These are phyloP conservation scores for Lophotis ruficrista DNA, from an alignment of 2,113 vertebrate species.

Conservation along the genomic window DNA sequence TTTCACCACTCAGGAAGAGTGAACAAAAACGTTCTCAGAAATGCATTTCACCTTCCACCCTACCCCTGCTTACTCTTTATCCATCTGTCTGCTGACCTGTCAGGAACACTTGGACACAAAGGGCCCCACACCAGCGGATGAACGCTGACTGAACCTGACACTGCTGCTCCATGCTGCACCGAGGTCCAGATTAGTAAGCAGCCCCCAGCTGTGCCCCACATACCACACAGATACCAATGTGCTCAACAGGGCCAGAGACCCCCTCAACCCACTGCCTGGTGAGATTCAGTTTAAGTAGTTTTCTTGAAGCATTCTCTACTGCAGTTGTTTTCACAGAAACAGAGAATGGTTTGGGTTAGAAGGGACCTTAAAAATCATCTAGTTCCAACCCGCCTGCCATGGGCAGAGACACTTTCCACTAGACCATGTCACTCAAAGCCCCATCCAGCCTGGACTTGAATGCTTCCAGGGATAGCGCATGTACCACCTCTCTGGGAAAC, in stretches of 20 bases:
- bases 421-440: too few relatives aligned
- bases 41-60: neutral
- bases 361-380: too few relatives aligned
- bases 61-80: neutral
- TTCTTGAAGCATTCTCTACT: neutral
- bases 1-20: neutral
- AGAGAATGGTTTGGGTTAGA: too few relatives aligned
- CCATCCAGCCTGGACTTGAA: too few relatives aligned
- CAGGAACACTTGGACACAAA: rapidly evolving
- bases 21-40: neutral
- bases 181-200: neutral
- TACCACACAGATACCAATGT: rapidly evolving
- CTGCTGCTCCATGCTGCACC: neutral
- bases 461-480: too few relatives aligned
- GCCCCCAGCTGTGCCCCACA: neutral
- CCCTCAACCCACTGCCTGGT: neutral
- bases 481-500: too few relatives aligned
- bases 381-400: too few relatives aligned
- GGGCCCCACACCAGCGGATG: rapidly evolving
- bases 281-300: neutral
- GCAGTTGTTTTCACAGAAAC: neutral
- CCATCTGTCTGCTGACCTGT: neutral
- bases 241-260: neutral
- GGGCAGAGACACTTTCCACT: too few relatives aligned
- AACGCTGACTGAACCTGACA: neutral